Conservation (phyloP, 2,797 vertebrate species). For the Geotrypetes seraphini region DNA sequence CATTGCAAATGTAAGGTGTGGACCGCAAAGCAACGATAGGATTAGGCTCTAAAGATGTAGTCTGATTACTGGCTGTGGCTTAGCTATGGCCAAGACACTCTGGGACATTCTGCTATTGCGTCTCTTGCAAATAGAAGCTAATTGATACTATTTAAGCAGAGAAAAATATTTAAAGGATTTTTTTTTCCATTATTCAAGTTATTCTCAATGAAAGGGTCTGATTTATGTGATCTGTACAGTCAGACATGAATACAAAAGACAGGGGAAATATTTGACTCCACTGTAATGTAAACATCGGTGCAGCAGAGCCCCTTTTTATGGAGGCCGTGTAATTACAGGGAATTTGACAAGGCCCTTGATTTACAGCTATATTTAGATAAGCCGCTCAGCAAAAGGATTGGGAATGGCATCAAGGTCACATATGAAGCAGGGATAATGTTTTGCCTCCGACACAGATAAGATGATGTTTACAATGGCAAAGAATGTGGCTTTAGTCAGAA, state of each 20-base stretch:
- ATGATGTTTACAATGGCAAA: no score
- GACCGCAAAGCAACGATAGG: no score
- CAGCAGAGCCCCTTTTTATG: conserved; percentile 75
- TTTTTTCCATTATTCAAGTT: conserved; percentile 26
- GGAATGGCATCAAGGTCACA: conserved; percentile 77
- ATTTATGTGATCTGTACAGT: conserved; percentile 47
- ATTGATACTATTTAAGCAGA: conserved; percentile 13
- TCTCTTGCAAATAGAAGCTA: conserved; percentile 9
- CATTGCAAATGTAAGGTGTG: no score
- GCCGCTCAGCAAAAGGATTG: conserved; percentile 65
- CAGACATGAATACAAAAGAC: conserved; percentile 55
- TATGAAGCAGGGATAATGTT: conserved; percentile 61
- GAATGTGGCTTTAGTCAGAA: no score
- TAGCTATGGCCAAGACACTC: no score
- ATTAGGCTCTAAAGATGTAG: no score
- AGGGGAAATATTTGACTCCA: conserved; percentile 63
- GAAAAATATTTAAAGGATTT: conserved; percentile 28
- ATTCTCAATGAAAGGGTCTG: conserved; percentile 14
- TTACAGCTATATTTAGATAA: conserved; percentile 92
- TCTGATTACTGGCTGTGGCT: no score
- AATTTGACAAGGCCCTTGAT: conserved; percentile 73
- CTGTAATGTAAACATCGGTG: conserved; percentile 72
- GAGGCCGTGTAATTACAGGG: conserved; percentile 71
- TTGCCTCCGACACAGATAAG: neutral
- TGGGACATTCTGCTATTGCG: no score